Base-by-base conservation (phyloP, 2,113 vertebrate genomes). In the Nothoprocta pentlandii region DNA sequence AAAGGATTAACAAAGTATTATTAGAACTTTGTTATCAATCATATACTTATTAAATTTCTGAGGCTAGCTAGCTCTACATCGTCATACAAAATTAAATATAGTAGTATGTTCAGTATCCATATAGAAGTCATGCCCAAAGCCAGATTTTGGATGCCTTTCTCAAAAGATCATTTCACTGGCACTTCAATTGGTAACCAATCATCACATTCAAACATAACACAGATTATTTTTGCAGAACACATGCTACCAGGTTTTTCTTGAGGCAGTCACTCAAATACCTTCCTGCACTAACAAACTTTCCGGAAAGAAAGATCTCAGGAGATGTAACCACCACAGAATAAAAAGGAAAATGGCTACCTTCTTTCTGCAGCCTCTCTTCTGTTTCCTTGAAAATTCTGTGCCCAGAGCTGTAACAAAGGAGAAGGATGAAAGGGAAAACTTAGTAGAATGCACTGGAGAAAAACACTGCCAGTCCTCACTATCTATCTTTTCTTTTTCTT, bases 111-210 rank as follows among this genome's bases (percentile, higher is more conserved):
- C 8, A 58, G 2, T 5, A 53, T 34, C 15, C 6, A 6, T 41
- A 39, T 76, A 9, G 47, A 67, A 92, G 19, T 26, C 12, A 44
- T 6, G 47, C 3, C 63, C 10, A 58, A 59, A 36, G 5, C 12
- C 22, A 85, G 86, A 77, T 66, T 85, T 36, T 44, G 5, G 28
- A 62, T 26, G 3, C 3, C 19, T 82, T 85, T 76, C 21, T 69
- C 25, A 61, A 22, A 8, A 68, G 54, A 67, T 41, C 0, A 0
- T 32, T 30, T 13, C 5, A 20, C 2, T 70, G 32, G 12, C 2
- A 36, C 67, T 80, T 87, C 58, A 71, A 79, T 36, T 51, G 13
- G 3, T 23, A 85, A 81, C 14, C 8, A 74, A n/a, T 70, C 12
- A 39, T 66, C 14, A 15, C 1, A 1, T 66, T 86, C 22, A 36